Conservation (phyloP, 2,888 invertebrate genomes). For the Dynastes hyllus region DNA sequence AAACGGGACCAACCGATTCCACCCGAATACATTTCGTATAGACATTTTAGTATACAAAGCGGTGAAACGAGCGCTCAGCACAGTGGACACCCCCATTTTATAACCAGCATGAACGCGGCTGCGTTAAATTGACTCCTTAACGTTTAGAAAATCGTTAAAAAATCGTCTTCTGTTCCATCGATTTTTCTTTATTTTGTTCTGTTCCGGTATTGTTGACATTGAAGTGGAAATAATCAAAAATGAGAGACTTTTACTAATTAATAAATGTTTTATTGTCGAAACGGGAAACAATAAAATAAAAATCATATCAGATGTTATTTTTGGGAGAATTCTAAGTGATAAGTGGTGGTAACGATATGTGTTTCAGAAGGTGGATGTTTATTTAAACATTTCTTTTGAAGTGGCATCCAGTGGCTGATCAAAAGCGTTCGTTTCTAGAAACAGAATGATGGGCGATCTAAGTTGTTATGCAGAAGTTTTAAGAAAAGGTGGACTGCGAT, state of each 20-base stretch:
- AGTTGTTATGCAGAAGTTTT: too few species aligned
- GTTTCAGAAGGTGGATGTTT: conserved; percentile 1
- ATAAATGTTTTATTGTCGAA: conserved; percentile 20
- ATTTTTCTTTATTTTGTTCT: not conserved
- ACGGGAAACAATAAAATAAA: not conserved
- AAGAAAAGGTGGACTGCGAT: too few species aligned
- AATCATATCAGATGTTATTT: conserved; percentile 34
- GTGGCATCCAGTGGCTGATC: too few species aligned
- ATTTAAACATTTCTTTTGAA: not conserved
- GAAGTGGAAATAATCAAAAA: not conserved
- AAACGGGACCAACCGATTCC: conserved; percentile 83
- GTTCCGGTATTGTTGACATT: not conserved
- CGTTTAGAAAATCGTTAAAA: too few species aligned
- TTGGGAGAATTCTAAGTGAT: conserved; percentile 8
- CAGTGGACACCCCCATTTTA: conserved; percentile 69
- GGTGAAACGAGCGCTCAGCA: conserved; percentile 72
- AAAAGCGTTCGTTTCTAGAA: too few species aligned
- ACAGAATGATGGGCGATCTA: too few species aligned
- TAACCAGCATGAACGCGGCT: conserved; percentile 69
- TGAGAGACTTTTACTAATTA: conserved; percentile 24
- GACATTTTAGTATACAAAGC: conserved; percentile 82
- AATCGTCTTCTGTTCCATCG: too few species aligned
- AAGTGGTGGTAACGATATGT: not conserved
- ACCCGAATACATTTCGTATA: conserved; percentile 87
- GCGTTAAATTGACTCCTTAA: conserved; percentile 61